Base-by-base conservation (phyloP, 2,113 vertebrate species). In the Garra rufa region DNA sequence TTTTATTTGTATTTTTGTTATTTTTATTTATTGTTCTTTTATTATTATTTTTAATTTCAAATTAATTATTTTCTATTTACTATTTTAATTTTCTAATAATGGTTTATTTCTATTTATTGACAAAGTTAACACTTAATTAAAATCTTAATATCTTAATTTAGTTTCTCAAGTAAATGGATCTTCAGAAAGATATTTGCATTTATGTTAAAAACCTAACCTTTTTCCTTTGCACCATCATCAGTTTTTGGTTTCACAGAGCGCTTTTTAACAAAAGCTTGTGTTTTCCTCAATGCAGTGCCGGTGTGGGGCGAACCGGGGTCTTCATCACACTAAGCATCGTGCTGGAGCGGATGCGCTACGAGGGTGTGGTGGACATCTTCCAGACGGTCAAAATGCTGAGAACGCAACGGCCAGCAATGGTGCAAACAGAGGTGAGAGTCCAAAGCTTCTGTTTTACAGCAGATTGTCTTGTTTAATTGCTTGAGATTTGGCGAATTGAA, bases 351-450 rank as follows among this genome's bases (percentile, higher is more conserved):
- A 99, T 99, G 98, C 97, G 98, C 75, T 99, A 99, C 0, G 98
- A 99, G 87, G 98, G 98, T 0, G 97, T 99, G 89, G 98, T 99
- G 89, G 98, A 99, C 92, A 97, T 99, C 90, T 99, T 99, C 95
- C 98, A 99, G 95, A 99, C 98, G 0, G 98, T 99, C 88, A 99
- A 99, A 95, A 98, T 99, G 98, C 95, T 99, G 85, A 95, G 98
- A 85, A 99, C 98, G 55, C 98, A 99, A 94, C 93, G 98, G 91
- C 98, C 98, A 5, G 98, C 98, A 44, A 99, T 99, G 98, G 97
- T 99, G 91, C 98, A 99, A 87, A 99, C 97, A 8, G 98, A 99
- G 97, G 98, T 99, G 43, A 93, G 93, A 57, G 48, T 73, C 44
- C 55, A 28, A 15, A 13, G 26, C 9, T 41, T 24, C 44, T 6